phyloP scores from a whole-genome alignment of 2,888 invertebrate species.

The Rotaria macrura region DNA sequence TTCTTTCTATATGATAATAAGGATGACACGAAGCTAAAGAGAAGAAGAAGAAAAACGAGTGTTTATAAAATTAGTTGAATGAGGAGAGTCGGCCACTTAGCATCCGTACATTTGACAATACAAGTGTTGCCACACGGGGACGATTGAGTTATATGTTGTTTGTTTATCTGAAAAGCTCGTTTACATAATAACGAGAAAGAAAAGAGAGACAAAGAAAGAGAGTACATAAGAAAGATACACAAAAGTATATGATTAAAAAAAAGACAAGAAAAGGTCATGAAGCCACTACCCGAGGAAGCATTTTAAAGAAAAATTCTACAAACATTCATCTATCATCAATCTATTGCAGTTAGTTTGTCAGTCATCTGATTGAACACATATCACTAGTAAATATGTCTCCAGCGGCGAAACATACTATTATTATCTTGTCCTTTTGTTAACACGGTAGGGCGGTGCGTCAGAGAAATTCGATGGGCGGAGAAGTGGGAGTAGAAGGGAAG shows the following conservation, averaged over 20 bases:
- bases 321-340: conserved; percentile 3
- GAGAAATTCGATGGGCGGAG: background rate
- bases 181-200: background rate
- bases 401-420: background rate
- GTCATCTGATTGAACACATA: background rate
- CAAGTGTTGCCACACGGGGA: background rate
- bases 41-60: background rate
- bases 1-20: background rate
- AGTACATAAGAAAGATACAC: background rate
- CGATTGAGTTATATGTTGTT: conserved; percentile 2
- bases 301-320: background rate
- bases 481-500: background rate
- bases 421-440: background rate
- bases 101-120: background rate
- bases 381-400: background rate
- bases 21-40: background rate
- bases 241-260: background rate
- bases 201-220: background rate
- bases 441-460: background rate
- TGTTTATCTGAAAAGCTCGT: background rate
- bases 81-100: background rate
- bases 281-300: background rate
- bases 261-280: background rate
- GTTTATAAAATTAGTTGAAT: background rate
- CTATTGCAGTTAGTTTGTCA: background rate